A percentile compares a stretch with the other conserved stretches of the same genome.
These are phyloP conservation scores for Pantelozetes paolii DNA, from an alignment of 2,888 invertebrate genomes.

Conservation along the genomic window DNA sequence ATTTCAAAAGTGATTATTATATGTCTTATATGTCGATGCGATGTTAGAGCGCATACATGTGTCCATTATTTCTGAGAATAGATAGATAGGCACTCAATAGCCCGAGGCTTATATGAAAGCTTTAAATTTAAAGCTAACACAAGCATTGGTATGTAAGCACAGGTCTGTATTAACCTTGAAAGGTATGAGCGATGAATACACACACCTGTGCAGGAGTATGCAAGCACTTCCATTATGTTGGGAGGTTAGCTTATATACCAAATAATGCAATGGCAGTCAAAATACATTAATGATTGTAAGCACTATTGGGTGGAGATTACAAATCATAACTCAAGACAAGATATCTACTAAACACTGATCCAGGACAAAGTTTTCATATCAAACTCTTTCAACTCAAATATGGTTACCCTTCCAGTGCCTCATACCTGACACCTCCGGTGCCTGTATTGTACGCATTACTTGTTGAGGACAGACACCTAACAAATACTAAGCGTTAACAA, in stretches of 20 bases:
- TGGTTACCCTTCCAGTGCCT: not conserved
- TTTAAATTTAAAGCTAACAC: conserved; percentile 17
- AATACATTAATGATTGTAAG: no score
- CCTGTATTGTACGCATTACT: conserved; percentile 31
- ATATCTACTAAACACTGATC: no score
- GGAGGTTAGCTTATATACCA: not conserved
- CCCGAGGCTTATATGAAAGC: conserved; percentile 15
- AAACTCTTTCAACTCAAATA: no score
- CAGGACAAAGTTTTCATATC: no score
- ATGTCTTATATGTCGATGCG: not conserved
- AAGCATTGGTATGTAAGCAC: not conserved
- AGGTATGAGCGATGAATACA: conserved; percentile 23
- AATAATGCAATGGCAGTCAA: no score
- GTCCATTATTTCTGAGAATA: conserved; percentile 28
- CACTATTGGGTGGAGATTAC: no score
- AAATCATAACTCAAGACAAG: no score
- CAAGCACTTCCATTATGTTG: not conserved
- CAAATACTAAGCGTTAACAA: not conserved
- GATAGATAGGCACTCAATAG: not conserved
- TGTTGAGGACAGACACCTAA: conserved; percentile 3
- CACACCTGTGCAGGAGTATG: not conserved
- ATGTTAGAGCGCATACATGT: conserved; percentile 13
- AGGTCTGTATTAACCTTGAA: conserved; percentile 21
- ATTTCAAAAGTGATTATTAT: not conserved
- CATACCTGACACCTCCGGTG: not conserved